These are phyloP conservation scores for Mycteria americana DNA, from an alignment of 2,797 vertebrate genomes.

Conservation along the genomic window DNA sequence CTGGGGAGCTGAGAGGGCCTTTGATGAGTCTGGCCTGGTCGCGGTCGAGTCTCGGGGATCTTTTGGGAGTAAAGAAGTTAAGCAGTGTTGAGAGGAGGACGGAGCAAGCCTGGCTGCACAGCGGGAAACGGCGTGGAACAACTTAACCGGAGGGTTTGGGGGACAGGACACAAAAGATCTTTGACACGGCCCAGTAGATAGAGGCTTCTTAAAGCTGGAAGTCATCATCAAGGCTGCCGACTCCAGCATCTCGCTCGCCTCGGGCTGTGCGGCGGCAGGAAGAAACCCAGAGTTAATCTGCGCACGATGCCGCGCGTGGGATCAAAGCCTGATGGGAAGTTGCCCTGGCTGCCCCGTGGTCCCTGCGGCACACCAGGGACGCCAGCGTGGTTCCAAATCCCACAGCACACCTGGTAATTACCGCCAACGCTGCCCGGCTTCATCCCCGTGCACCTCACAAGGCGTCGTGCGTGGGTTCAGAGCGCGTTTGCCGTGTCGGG, in stretches of 20 bases:
- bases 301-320: rapidly evolving
- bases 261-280: neutral
- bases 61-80: neutral
- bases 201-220: neutral
- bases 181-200: rapidly evolving
- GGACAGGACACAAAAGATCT: neutral
- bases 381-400: neutral
- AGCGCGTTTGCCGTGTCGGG: rapidly evolving
- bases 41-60: too few relatives aligned
- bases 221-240: rapidly evolving
- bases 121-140: rapidly evolving
- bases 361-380: neutral
- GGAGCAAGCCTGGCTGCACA: neutral
- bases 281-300: neutral
- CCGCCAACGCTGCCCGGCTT: rapidly evolving
- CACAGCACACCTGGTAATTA: neutral
- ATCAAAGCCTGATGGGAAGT: neutral
- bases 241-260: rapidly evolving
- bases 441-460: rapidly evolving
- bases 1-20: neutral
- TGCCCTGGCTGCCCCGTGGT: neutral
- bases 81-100: neutral
- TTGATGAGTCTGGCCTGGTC: neutral
- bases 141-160: neutral
- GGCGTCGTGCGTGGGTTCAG: rapidly evolving